Conservation (phyloP, 1,140 invertebrate genomes). For the Drosophila sproati region DNA sequence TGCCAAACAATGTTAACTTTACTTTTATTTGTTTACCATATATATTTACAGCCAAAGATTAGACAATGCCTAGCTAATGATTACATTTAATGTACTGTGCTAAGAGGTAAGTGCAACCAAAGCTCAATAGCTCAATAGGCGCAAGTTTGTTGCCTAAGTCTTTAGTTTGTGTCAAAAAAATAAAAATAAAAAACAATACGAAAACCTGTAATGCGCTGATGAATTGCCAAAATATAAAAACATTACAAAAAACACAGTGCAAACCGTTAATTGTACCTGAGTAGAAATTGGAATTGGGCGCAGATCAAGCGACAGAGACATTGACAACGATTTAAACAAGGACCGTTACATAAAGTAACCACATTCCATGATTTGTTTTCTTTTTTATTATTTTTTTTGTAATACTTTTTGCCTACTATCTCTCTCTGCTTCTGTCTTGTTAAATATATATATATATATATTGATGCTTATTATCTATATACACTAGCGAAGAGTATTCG, state of each 20-base stretch:
- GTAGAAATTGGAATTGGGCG: constrained; percentile 24
- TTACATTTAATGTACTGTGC: constrained; percentile 31
- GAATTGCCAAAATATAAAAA: constrained; percentile 39
- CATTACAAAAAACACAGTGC: constrained; percentile 17
- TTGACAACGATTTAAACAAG: constrained; percentile 56
- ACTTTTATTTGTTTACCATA: constrained; percentile 11
- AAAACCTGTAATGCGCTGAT: constrained; percentile 26
- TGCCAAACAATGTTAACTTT: constrained; percentile 12
- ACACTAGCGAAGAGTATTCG: no score
- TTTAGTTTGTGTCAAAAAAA: constrained; percentile 40
- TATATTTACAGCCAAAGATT: constrained; percentile 50
- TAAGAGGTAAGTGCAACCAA: constrained; percentile 44
- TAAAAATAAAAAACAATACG: no score
- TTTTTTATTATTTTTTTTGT: constrained; percentile 24
- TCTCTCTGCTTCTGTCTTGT: neutral
- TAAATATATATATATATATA: no score
- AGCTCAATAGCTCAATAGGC: neutral
- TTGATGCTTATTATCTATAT: no score
- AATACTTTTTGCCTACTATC: constrained; percentile 5
- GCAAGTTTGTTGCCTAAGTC: constrained; percentile 52
- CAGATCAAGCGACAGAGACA: constrained; percentile 17
- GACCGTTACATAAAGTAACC: constrained; percentile 71
- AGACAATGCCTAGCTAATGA: constrained; percentile 17
- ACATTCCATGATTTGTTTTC: constrained; percentile 22
- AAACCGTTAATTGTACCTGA: constrained; percentile 46